Base-by-base conservation (phyloP, 2,113 vertebrate genomes). In the Corydoras maculifer region DNA sequence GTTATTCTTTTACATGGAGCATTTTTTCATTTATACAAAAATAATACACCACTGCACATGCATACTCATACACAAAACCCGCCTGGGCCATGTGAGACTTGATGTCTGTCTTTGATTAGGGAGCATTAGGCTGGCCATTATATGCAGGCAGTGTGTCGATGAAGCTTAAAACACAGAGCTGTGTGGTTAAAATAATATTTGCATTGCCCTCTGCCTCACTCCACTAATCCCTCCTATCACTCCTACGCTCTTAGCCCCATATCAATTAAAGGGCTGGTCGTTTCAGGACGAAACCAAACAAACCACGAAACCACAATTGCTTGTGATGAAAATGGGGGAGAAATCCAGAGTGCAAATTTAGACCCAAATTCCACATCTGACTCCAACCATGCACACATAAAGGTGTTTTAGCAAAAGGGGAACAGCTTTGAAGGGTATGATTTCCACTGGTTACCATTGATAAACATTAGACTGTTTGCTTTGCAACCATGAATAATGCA, bases 171-270 rank as follows among this genome's bases (percentile, higher is more conserved):
- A 76, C 35, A 49, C 68, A 72, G 61, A 74, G 65, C 75, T 74
- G 66, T 75, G 77, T 76, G 79, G 62, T 72, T 74, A 74, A 73
- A 78, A 78, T 81, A 81, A 78, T 81, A 80, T 80, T 80, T 79
- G 63, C 25, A 18, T 62, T 65, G 74, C 68, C 70, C 77, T 69
- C 67, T 53, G 64, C 48, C 77, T 78, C 68, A 73, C 43, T 79
- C 74, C 62, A 65, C 62, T 79, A 79, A 79, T 79, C 77, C 74
- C 66, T 60, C 66, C 64, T 72, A 73, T 79, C 74, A 76, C 59
- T 48, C 14, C 32, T 58, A 63, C 35, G 43, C 70, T 63, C 18
- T 58, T 30, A 69, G 66, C 30, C 64, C 70, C 66, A 50, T 73
- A 75, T 75, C 70, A 79, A 72, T 75, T 73, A 76, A 57, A 62